phyloP scores from a whole-genome alignment of 2,797 vertebrate genomes.

The Sebastes itinus region DNA sequence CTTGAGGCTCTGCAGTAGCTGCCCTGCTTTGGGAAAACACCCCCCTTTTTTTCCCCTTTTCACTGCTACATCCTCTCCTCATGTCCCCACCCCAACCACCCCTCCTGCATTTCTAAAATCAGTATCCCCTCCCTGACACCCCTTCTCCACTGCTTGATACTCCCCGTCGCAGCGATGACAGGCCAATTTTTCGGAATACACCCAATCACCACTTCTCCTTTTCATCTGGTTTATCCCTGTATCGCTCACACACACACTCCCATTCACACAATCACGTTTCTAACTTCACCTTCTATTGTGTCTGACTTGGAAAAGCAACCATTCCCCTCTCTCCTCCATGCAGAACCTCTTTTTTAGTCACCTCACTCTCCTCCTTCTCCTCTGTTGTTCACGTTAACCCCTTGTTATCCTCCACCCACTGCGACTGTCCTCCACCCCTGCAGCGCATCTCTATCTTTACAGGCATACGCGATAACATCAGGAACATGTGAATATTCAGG shows the following conservation, averaged over 20 bases:
- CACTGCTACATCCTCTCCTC: background rate
- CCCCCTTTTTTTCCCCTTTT: background rate
- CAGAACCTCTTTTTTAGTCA: background rate
- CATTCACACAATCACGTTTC: background rate
- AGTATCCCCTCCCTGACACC: background rate
- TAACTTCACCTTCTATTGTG: background rate
- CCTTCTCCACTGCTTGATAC: background rate
- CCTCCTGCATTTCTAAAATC: background rate
- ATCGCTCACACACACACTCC: background rate
- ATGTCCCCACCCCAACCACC: background rate
- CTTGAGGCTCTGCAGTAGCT: conserved; percentile 62
- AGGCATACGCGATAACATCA: background rate
- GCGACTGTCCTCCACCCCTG: background rate
- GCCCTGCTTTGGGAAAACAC: conserved; percentile 54
- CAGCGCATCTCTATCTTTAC: conserved; percentile 5
- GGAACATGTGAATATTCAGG: conserved; percentile 17
- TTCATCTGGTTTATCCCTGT: background rate
- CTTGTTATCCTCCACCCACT: background rate
- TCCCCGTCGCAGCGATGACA: background rate
- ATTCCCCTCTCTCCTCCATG: background rate
- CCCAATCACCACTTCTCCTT: background rate
- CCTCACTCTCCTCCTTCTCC: background rate
- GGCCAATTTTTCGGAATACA: background rate
- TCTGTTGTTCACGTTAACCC: background rate
- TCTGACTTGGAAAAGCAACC: conserved; percentile 3